Percentiles rank a stretch among this genome's conserved stretches.
phyloP scores from a whole-genome alignment of 2,113 vertebrate genomes.

The Pipa parva region DNA sequence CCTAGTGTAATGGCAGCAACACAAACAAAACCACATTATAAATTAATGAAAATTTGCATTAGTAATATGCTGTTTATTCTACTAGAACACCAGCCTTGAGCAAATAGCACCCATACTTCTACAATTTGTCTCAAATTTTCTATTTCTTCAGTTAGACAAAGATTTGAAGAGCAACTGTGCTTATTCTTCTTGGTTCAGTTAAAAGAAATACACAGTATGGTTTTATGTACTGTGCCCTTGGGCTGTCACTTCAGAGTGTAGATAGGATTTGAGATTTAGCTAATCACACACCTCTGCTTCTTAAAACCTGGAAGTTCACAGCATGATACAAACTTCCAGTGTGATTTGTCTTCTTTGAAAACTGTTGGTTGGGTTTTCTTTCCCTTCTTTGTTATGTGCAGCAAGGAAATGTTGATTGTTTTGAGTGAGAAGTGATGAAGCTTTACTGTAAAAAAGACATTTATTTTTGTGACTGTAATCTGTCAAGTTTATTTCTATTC shows the following conservation, averaged over 20 bases:
- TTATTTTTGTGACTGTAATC: too few relatives aligned
- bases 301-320: not conserved
- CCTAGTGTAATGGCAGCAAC: too few relatives aligned
- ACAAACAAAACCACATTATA: too few relatives aligned
- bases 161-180: not conserved
- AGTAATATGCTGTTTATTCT: too few relatives aligned
- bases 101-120: too few relatives aligned
- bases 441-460: too few relatives aligned
- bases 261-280: not conserved
- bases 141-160: not conserved
- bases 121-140: too few relatives aligned
- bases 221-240: not conserved
- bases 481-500: too few relatives aligned
- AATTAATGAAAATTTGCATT: too few relatives aligned
- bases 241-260: not conserved
- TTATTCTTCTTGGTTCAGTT: not conserved
- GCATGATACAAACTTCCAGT: not conserved
- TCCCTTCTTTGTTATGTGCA: not conserved
- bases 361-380: not conserved
- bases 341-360: conserved; percentile 1
- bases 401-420: not conserved
- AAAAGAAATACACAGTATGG: not conserved
- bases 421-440: too few relatives aligned
- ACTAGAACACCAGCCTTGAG: too few relatives aligned
- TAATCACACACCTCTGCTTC: not conserved